Evolutionary conservation across 1,140 invertebrate genomes (phyloP), one percentile per base, ranked within the genome.

Genomic region (Hyles euphorbiae): DNA sequence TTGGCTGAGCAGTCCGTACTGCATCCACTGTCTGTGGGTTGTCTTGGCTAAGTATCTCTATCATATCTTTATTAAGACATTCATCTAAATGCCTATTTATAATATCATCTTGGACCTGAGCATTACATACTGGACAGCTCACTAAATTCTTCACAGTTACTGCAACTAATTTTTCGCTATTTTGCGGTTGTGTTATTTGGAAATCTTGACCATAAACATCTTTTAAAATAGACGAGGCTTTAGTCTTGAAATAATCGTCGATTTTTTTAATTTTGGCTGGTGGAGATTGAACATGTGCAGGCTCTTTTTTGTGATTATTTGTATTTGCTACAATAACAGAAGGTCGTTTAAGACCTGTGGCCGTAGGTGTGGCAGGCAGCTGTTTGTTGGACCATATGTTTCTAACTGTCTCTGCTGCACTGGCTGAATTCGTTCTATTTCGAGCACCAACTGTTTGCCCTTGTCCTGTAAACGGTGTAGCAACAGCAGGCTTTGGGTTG

Each of bases 21-120:
- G 46, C 5, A 12, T 36, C 43, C 43, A 36, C 22, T 45, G 22
- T 12, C 43, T 33, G 8, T 46, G 34, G 53, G 67, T 70, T 63
- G 44, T 83, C 66, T 60, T 81, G 65, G 54, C 70, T 72, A 40
- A 89, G 68, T 57, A 81, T 72, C 60, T 88, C 76, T 60, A 87
- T 80, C 10, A 83, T 58, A 57, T 84, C 76, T 70, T 76, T 86
- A 65, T 86, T 78, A 4, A 92, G 67, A 65, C 91, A 93, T 58
- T 87, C 76, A 70, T 92, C 90, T 58, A 92, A 70, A 76, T 93
- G 92, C 45, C 62, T 75, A 64, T 92, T 91, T 48, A 93, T 90
- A 58, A 93, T 90, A 56, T 84, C 57, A 11, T 69, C 50, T 54
- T 65, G 60, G 9, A 93, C 53, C 59, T 58, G 71, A 11, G 58